Conservation (phyloP, 2,113 vertebrate species). For the Nettapus auritus region DNA sequence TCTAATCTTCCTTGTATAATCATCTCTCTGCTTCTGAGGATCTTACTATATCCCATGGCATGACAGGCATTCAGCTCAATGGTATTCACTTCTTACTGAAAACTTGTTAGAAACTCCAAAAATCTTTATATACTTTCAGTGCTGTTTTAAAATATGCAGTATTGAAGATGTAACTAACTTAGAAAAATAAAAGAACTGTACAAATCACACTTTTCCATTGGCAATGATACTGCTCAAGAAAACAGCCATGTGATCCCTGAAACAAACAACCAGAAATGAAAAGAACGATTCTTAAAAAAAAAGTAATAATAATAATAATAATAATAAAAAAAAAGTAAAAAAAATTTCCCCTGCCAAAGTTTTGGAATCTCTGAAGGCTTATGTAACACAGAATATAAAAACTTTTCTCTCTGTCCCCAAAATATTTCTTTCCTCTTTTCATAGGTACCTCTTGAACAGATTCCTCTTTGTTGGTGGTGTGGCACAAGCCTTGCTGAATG, state of each 20-base stretch:
- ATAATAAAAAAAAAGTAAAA: constrained; percentile 37
- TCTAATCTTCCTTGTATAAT: constrained; percentile 35
- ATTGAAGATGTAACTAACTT: constrained; percentile 54
- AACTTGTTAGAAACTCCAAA: constrained; percentile 16
- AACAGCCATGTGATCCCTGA: constrained; percentile 62
- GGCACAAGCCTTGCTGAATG: neutral
- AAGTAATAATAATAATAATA: neutral
- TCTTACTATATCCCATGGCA: constrained; percentile 27
- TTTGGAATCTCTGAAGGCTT: constrained; percentile 37
- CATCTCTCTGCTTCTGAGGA: constrained; percentile 6
- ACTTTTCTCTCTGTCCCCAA: neutral
- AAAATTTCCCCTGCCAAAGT: constrained; percentile 1
- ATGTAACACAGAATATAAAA: neutral
- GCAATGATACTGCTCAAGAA: constrained; percentile 54
- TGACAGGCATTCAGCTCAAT: neutral
- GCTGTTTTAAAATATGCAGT: constrained; percentile 55
- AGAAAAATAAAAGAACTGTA: constrained; percentile 65
- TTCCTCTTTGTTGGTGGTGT: neutral
- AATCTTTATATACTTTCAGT: constrained; percentile 35
- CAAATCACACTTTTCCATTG: constrained; percentile 41
- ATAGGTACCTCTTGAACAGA: neutral
- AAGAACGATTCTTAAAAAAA: constrained; percentile 43
- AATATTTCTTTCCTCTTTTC: constrained; percentile 22
- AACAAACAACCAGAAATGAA: constrained; percentile 30
- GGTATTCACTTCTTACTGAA: constrained; percentile 10